phyloP scores from a whole-genome alignment of 2,888 invertebrate genomes.

The Lydus trimaculatus region DNA sequence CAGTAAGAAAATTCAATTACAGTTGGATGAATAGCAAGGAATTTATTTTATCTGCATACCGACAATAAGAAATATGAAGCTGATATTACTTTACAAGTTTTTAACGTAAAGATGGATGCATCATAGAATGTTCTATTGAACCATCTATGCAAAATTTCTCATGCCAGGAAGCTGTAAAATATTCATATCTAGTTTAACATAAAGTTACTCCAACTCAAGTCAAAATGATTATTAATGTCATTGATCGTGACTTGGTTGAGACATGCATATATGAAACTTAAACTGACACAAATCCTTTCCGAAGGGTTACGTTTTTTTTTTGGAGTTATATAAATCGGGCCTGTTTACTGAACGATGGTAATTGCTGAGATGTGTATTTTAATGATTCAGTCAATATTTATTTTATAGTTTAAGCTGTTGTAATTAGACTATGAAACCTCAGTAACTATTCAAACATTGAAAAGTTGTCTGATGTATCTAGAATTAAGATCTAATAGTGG shows the following conservation, averaged over 20 bases:
- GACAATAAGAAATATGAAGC: constrained; percentile 86
- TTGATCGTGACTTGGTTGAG: constrained; percentile 66
- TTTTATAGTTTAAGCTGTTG: constrained; percentile 62
- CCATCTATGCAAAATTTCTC: not conserved
- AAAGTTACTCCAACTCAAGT: constrained; percentile 62
- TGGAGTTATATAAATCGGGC: constrained; percentile 64
- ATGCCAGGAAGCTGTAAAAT: constrained; percentile 70
- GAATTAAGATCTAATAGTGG: too few species aligned
- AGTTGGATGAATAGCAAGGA: constrained; percentile 84
- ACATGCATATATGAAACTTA: constrained; percentile 66
- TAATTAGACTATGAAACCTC: constrained; percentile 66
- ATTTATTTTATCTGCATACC: constrained; percentile 74
- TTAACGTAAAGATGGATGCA: constrained; percentile 72
- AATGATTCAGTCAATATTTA: not conserved
- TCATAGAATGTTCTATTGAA: too few species aligned
- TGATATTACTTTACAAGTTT: constrained; percentile 81
- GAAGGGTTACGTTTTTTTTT: constrained; percentile 55
- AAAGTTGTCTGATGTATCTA: too few species aligned
- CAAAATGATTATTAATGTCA: constrained; percentile 71
- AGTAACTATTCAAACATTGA: too few species aligned
- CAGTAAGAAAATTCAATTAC: constrained; percentile 75
- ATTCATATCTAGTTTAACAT: constrained; percentile 73
- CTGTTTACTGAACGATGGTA: constrained; percentile 68
- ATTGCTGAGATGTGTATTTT: too few species aligned
- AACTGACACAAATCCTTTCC: constrained; percentile 74